These are phyloP conservation scores for Arctocebus calabarensis DNA, from an alignment of 2,797 vertebrate species.

Conservation along the genomic window DNA sequence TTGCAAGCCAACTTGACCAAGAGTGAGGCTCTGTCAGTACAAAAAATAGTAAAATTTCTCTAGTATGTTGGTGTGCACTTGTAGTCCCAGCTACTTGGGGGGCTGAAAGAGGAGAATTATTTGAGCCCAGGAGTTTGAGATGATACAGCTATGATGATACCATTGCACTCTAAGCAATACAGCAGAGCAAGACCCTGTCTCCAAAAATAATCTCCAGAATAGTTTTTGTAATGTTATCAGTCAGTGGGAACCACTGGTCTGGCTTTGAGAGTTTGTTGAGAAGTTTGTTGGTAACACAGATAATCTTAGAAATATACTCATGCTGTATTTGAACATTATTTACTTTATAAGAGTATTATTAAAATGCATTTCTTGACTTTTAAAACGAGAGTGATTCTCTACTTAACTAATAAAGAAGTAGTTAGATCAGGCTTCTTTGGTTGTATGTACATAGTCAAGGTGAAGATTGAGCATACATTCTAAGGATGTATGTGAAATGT, in stretches of 20 bases:
- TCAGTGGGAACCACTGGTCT: constrained; percentile 30
- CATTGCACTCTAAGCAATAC: neutral
- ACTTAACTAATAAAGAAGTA: constrained; percentile 49
- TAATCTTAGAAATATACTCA: constrained; percentile 49
- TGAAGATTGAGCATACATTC: neutral
- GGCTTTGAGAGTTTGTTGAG: constrained; percentile 22
- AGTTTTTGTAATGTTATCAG: constrained; percentile 56
- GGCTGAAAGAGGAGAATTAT: neutral
- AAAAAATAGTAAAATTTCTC: neutral
- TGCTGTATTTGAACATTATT: constrained; percentile 46
- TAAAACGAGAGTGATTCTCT: neutral
- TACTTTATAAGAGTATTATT: constrained; percentile 56
- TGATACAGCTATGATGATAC: neutral
- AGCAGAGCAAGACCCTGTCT: neutral
- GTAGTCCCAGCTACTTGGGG: neutral
- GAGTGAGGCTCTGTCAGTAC: neutral
- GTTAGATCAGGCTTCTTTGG: constrained; percentile 23
- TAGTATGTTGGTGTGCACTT: neutral
- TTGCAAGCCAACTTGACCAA: neutral
- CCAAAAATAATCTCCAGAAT: neutral
- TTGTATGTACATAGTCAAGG: constrained; percentile 40
- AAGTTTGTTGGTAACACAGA: constrained; percentile 15
- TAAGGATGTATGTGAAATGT: constrained; percentile 29
- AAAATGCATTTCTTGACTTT: constrained; percentile 37
- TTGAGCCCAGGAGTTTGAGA: neutral